Evolutionary conservation across 2,888 invertebrate genomes (phyloP).

Genomic region (Lottia scabra): DNA sequence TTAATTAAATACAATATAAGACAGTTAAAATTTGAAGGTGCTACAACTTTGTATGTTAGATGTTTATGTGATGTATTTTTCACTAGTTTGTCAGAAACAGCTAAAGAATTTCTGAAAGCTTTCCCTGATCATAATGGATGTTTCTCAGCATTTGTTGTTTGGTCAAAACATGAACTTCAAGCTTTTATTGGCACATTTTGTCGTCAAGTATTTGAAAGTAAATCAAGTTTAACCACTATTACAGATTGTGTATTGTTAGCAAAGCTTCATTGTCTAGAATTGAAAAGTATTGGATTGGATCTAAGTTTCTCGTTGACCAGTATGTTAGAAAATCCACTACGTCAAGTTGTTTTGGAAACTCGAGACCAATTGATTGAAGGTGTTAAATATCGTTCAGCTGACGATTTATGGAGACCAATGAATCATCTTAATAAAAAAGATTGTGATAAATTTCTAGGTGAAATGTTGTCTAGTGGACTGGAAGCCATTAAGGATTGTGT

Average conservation of each 20-base stretch:
- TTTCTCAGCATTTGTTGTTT: constrained; percentile 86
- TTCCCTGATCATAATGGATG: constrained; percentile 84
- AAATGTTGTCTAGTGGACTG: constrained; percentile 80
- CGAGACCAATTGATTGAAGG: constrained; percentile 86
- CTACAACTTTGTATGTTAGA: constrained; percentile 83
- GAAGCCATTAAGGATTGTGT: constrained; percentile 74
- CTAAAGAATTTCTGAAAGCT: constrained; percentile 81
- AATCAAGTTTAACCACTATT: constrained; percentile 84
- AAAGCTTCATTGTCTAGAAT: constrained; percentile 79
- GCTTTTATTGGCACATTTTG: constrained; percentile 70
- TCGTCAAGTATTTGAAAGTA: constrained; percentile 85
- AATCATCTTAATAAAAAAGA: constrained; percentile 82
- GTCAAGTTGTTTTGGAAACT: constrained; percentile 81
- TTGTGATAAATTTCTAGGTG: constrained; percentile 78
- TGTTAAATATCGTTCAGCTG: constrained; percentile 76
- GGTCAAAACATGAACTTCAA: constrained; percentile 78
- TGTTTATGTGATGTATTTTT: constrained; percentile 87
- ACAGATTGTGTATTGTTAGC: constrained; percentile 88
- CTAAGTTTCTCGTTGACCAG: constrained; percentile 91
- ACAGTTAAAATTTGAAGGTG: constrained; percentile 78
- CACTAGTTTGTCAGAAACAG: constrained; percentile 82
- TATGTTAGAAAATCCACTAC: constrained; percentile 82
- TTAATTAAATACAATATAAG: constrained; percentile 85
- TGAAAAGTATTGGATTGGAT: constrained; percentile 83
- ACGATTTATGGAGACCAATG: constrained; percentile 87